Evolutionary conservation across 2,888 invertebrate species (phyloP).

Genomic region (Lissocephala sabroskyi): DNA sequence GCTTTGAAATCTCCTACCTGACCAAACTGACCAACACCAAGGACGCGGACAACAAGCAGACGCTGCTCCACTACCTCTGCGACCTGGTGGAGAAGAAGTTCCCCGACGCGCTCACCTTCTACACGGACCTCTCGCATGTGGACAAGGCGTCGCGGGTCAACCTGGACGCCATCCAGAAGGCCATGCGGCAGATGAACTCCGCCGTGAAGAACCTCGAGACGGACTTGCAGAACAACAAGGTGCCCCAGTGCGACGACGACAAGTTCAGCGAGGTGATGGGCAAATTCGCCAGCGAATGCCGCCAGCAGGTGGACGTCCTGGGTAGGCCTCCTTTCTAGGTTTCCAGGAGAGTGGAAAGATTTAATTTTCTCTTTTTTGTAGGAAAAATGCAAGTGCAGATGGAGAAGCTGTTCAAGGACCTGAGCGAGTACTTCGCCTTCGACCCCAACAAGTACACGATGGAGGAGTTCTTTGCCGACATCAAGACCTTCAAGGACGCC

Average conservation of each 20-base stretch:
- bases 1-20: slow-evolving; percentile 96
- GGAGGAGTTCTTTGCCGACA: slow-evolving; percentile 96
- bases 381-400: slow-evolving; percentile 93
- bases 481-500: slow-evolving; percentile 94
- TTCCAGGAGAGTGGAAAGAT: no score
- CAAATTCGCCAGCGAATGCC: slow-evolving; percentile 88
- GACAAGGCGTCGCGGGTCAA: slow-evolving; percentile 92
- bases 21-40: slow-evolving; percentile 95
- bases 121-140: slow-evolving; percentile 91
- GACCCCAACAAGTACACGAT: slow-evolving; percentile 93
- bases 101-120: slow-evolving; percentile 86
- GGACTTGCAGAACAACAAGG: slow-evolving; percentile 88
- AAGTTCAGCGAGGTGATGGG: slow-evolving; percentile 90
- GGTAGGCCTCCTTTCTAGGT: no score
- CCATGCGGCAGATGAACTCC: slow-evolving; percentile 88
- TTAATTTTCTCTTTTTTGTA: slow-evolving; percentile 15
- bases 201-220: slow-evolving; percentile 91
- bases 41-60: slow-evolving; percentile 92
- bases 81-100: slow-evolving; percentile 91
- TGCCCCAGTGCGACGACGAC: slow-evolving; percentile 87
- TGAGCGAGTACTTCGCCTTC: slow-evolving; percentile 93
- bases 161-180: slow-evolving; percentile 85
- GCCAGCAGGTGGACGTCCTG: slow-evolving; percentile 89
- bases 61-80: slow-evolving; percentile 92
- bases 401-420: slow-evolving; percentile 86